Percentiles rank a stretch among this genome's conserved stretches.
These are phyloP conservation scores for Oncorhynchus masou DNA, from an alignment of 2,113 vertebrate genomes.

Conservation along the genomic window DNA sequence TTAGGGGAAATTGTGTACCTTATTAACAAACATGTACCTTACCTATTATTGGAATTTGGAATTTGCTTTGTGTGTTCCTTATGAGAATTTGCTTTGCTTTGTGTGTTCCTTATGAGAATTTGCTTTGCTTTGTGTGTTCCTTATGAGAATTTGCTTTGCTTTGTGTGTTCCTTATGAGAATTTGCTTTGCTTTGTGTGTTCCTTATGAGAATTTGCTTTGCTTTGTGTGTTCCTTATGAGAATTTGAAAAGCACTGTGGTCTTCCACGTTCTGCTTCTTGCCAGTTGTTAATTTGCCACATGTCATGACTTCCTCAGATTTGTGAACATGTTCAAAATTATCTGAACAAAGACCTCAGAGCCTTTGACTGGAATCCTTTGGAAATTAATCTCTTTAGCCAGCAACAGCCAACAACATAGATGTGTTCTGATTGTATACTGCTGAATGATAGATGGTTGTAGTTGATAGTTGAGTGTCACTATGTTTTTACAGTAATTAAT, in stretches of 20 bases:
- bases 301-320: neutral
- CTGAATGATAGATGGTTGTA: neutral
- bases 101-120: constrained; percentile 6
- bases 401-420: neutral
- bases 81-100: constrained; percentile 34
- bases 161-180: constrained; percentile 6
- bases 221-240: constrained; percentile 14
- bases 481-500: neutral
- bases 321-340: neutral
- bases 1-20: constrained; percentile 17
- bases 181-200: constrained; percentile 26
- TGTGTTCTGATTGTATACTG: neutral
- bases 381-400: neutral
- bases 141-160: constrained; percentile 19
- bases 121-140: constrained; percentile 24
- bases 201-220: constrained; percentile 24
- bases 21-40: constrained; percentile 36
- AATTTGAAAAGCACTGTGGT: constrained; percentile 26
- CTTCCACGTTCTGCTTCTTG: constrained; percentile 11
- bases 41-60: constrained; percentile 38
- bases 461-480: neutral
- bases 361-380: neutral
- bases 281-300: neutral
- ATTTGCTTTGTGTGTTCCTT: too few species aligned
- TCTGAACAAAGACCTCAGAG: neutral